These are phyloP conservation scores for Elaphurus davidianus DNA, from an alignment of 2,113 vertebrate genomes.

Conservation along the genomic window DNA sequence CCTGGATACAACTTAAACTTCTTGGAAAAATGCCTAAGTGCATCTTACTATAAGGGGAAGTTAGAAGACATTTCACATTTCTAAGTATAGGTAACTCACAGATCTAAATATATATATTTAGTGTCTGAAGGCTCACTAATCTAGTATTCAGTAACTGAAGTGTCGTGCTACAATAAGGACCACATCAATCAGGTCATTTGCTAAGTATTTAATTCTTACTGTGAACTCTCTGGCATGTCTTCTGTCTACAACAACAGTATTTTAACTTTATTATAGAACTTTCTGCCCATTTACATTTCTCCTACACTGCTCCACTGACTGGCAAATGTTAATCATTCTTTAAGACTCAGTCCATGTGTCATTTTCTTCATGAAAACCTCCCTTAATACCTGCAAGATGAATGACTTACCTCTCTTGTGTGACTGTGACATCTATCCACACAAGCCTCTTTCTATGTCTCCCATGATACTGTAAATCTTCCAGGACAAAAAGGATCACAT, in stretches of 20 bases:
- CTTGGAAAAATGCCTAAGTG: conserved; percentile 11
- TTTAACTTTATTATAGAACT: neutral
- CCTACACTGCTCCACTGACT: neutral
- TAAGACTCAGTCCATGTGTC: neutral
- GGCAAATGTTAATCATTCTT: neutral
- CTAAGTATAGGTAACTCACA: neutral
- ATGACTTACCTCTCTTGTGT: neutral
- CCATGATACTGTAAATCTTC: neutral
- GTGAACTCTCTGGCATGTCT: neutral
- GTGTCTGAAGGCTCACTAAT: neutral
- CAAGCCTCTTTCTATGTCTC: neutral
- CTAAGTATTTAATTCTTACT: neutral
- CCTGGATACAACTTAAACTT: neutral
- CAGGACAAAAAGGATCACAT: neutral
- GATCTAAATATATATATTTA: neutral
- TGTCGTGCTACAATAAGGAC: neutral
- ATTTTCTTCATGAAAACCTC: neutral
- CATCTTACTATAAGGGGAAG: neutral
- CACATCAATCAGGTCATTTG: neutral
- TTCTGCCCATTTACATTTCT: neutral
- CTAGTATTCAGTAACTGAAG: neutral
- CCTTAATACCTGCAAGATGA: neutral
- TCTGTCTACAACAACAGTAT: neutral
- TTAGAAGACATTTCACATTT: neutral
- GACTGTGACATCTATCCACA: neutral